These are phyloP conservation scores for Trichomycterus rosablanca DNA, from an alignment of 2,113 vertebrate genomes.

Conservation along the genomic window DNA sequence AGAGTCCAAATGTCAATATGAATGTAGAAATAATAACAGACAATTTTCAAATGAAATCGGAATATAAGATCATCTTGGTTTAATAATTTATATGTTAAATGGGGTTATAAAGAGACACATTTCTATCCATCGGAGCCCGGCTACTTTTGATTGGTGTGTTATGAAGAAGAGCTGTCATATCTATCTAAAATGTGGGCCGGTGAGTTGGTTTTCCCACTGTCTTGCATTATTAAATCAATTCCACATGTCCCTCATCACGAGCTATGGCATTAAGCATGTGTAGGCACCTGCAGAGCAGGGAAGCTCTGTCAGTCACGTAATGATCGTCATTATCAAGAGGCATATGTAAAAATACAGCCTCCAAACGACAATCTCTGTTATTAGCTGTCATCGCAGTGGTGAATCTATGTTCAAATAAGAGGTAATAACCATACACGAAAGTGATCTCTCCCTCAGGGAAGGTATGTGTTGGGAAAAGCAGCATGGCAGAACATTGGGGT, in stretches of 20 bases:
- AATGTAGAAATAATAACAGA: slow-evolving; percentile 45
- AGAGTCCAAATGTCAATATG: slow-evolving; percentile 26
- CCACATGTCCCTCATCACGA: slow-evolving; percentile 32
- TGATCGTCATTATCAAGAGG: slow-evolving; percentile 70
- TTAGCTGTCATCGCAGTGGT: slow-evolving; percentile 88
- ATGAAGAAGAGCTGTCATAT: slow-evolving; percentile 50
- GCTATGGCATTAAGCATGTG: slow-evolving; percentile 20
- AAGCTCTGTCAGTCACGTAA: slow-evolving; percentile 74
- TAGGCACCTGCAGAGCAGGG: slow-evolving; percentile 37
- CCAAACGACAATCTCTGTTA: slow-evolving; percentile 81
- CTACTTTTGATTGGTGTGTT: slow-evolving; percentile 27
- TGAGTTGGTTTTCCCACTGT: slow-evolving; percentile 42
- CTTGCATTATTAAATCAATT: slow-evolving; percentile 54
- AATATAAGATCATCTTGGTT: slow-evolving; percentile 38
- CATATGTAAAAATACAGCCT: slow-evolving; percentile 86
- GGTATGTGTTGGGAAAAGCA: slow-evolving; percentile 34
- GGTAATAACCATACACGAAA: slow-evolving; percentile 89
- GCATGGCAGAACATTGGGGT: slow-evolving; percentile 35
- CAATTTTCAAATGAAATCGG: slow-evolving; percentile 48
- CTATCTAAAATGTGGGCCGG: slow-evolving; percentile 40
- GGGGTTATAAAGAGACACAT: slow-evolving; percentile 23
- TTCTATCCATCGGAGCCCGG: slow-evolving; percentile 29
- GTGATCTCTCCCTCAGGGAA: slow-evolving; percentile 78
- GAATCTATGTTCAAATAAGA: slow-evolving; percentile 99
- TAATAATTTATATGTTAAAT: slow-evolving; percentile 47